Base-by-base conservation (phyloP, 2,797 vertebrate species). In the Cyprinella venusta region DNA sequence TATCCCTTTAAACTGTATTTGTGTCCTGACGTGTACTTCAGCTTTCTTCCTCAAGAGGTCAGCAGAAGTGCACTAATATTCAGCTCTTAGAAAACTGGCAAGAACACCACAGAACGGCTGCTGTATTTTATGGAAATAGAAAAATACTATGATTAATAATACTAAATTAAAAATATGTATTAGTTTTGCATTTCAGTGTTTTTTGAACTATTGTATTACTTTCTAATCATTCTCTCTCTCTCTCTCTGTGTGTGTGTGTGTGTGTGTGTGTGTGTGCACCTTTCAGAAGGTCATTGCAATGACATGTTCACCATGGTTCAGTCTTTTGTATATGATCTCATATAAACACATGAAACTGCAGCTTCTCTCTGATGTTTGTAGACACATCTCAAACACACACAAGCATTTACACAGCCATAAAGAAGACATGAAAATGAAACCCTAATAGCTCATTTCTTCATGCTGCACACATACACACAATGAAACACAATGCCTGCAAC, bases 31-130 rank as follows among this genome's bases (percentile, higher is more conserved):
- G 18, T 40, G 70, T 15, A 33, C 24, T 84, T 52, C 59, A 36
- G 5, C 70, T 40, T 24, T 72, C 16, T 16, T 67, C 68, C 88
- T 84, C 80, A 59, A 84, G 88, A 81, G 76, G 80, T 75, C 79
- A 80, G 54, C 48, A 48, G 13, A 48, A 48, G 18, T 33, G 40
- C 52, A 61, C 24, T 61, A 30, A 30, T 48, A 42, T 69, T 67
- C 2, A 68, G 4, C 30, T 70, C 12, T 16, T 18, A 21, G 36
- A 68, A 74, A 63, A 15, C 56, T 26, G 56, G n/a, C 56, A 13
- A 0, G 24, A 40, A 16, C 12, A 16, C 8, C 36, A 13, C 8
- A 50, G 7, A n/a, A 68, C 2, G 6, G 19, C 13, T 67, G 71
- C 21, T 40, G 36, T 19, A 30, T 64, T 48, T 77, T 12, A 33